Base-by-base conservation (phyloP, 2,888 invertebrate species). In the Keiferia lycopersicella region DNA sequence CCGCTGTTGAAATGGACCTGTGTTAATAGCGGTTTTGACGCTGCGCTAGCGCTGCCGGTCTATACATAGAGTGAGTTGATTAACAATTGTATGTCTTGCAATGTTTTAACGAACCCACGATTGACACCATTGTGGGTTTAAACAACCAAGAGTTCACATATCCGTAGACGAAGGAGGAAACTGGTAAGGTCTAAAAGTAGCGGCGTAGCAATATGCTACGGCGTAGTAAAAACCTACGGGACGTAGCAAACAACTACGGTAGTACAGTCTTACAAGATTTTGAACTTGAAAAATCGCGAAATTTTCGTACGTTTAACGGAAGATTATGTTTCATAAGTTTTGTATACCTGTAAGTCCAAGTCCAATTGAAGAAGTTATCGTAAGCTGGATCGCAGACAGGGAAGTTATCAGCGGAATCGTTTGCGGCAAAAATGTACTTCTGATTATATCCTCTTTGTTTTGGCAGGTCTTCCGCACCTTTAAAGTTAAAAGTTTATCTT, bases 281-380 rank as follows among this genome's bases (percentile, higher is more conserved):
- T 26, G 26, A 26, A 26, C 6, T 26, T 26, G 26, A 26, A 26
- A 26, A 26, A 26, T 6, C n/a, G n/a, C n/a, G n/a, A n/a, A n/a
- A n/a, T n/a, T n/a, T n/a, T n/a, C n/a, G n/a, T n/a, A n/a, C n/a
- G n/a, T n/a, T n/a, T n/a, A n/a, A n/a, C n/a, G n/a, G n/a, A n/a
- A n/a, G n/a, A n/a, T n/a, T n/a, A n/a, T n/a, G n/a, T n/a, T n/a
- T n/a, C n/a, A n/a, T n/a, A n/a, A n/a, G n/a, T n/a, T n/a, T n/a
- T n/a, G n/a, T 26, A 4, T 26, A 88, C 88, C 78, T 86, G 69
- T 89, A 90, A 0, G 86, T 85, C 90, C 89, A 90, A 14, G 88
- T 88, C 90, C 90, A 90, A 65, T 90, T 91, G 63, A 90, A 91
- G 67, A 80, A 90, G 30, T 73, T 45, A 20, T 90, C 86, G 64